Evolutionary conservation across 2,113 vertebrate species (phyloP), one percentile per base, ranked within the genome.

Genomic region (Labeo catla): DNA sequence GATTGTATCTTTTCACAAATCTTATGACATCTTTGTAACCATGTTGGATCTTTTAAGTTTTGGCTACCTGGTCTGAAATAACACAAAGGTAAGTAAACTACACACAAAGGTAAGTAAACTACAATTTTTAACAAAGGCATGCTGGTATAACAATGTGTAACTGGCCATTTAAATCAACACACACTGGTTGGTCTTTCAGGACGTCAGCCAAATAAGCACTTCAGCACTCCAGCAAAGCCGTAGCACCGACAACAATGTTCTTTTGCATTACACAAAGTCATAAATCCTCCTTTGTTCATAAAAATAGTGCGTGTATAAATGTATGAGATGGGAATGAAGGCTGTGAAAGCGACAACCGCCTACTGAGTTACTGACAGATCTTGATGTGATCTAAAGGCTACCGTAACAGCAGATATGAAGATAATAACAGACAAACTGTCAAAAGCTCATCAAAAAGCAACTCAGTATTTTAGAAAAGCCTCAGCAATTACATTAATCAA

Each of bases 381-480:
- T n/a, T 72, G 19, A 45, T 10, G 4, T 72, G 68, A 72, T 45
- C 68, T 45, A 72, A 72, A 72, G 19, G 16, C 19, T 12, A 72
- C 16, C 10, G 68, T 45, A 72, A 72, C 9, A 1, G 19, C 39
- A 72, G 16, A 45, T 45, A 21, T 4, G 66, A 70, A 70, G 8
- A 70, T 70, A 39, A 70, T 39, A 70, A 19, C 36, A 28, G 23
- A 65, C 57, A 66, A 43, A 70, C 8, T 21, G 36, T 39, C 66
- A 70, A 70, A 70, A 70, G 36, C 66, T 70, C 34, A 70, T 43
- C 15, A 70, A 70, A 59, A 43, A 43, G 66, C 15, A 70, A 43
- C 4, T 70, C 4, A 3, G 19, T 9, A 43, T 39, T 70, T 70
- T 16, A 72, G 39, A 43, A 8, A 21, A 43, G 8, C 66, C 36